A percentile compares a stretch with the other conserved stretches of the same genome.
Evolutionary conservation across 2,888 invertebrate genomes (phyloP).

Genomic region (Sminthurides aquaticus): DNA sequence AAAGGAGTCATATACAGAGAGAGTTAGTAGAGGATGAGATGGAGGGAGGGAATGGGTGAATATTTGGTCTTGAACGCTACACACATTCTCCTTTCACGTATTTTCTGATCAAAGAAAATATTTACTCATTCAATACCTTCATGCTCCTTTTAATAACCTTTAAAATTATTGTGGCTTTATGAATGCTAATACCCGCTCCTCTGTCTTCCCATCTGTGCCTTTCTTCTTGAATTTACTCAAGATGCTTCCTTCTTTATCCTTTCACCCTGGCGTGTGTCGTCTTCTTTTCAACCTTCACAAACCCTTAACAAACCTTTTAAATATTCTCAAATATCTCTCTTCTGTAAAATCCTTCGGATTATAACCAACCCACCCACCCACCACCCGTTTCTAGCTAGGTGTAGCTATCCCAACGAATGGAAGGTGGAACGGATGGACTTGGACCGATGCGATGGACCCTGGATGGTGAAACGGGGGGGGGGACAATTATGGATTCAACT

Average conservation of each 20-base stretch:
- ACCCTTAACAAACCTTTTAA: neutral
- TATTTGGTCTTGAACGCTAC: neutral
- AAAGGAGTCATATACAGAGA: constrained; percentile 10
- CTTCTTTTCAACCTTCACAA: neutral
- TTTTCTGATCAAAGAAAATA: constrained; percentile 7
- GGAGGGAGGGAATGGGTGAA: neutral
- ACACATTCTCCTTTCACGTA: neutral
- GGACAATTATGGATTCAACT: no score
- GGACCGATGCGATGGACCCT: no score
- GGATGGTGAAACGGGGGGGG: no score
- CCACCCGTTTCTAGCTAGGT: no score
- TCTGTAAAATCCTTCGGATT: neutral
- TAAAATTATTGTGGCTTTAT: constrained; percentile 3
- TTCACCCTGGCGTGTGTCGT: no score
- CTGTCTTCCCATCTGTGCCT: neutral
- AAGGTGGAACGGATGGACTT: no score
- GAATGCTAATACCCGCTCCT: neutral
- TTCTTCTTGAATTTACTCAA: no score
- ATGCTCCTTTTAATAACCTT: constrained; percentile 6
- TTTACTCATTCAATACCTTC: constrained; percentile 7
- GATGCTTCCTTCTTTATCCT: no score
- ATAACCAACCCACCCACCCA: no score
- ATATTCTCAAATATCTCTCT: neutral
- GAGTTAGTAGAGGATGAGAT: constrained; percentile 9
- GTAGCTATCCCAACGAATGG: no score